phyloP scores from a whole-genome alignment of 2,888 invertebrate genomes.

The Sinohyriopsis cumingii region DNA sequence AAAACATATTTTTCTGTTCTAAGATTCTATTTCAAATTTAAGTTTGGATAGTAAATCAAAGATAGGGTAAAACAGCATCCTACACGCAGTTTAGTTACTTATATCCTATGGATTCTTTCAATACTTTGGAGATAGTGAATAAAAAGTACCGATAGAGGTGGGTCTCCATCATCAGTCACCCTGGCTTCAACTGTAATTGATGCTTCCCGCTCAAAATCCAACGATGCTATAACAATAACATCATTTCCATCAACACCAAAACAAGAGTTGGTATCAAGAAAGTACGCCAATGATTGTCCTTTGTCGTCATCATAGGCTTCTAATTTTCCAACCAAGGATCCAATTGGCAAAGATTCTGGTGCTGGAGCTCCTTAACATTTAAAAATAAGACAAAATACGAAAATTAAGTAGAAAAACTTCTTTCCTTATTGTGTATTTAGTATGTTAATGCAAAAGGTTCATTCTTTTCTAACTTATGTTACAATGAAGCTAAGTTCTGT shows the following conservation, averaged over 20 bases:
- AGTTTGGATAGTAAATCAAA: no score
- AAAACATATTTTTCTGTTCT: no score
- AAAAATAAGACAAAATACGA: no score
- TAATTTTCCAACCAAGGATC: slow-evolving; percentile 38
- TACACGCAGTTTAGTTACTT: no score
- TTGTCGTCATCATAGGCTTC: slow-evolving; percentile 40
- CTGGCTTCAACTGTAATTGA: slow-evolving; percentile 22
- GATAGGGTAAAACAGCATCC: no score
- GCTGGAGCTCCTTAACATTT: slow-evolving; percentile 3
- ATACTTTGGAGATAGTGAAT: not conserved
- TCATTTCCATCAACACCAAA: slow-evolving; percentile 34
- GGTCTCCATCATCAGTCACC: slow-evolving; percentile 41
- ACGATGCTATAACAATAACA: slow-evolving; percentile 39
- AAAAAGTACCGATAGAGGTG: slow-evolving; percentile 32
- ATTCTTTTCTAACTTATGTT: no score
- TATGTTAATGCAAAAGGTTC: no score
- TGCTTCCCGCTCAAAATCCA: slow-evolving; percentile 40
- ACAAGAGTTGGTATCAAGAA: slow-evolving; percentile 14
- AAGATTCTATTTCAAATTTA: no score
- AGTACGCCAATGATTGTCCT: slow-evolving; percentile 39
- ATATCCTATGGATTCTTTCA: not conserved
- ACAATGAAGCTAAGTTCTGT: no score
- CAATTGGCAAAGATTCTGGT: slow-evolving; percentile 32
- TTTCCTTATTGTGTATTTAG: no score
- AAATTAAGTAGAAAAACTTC: no score